These are phyloP conservation scores for Spodoptera littoralis DNA, from an alignment of 2,888 invertebrate species.

Conservation along the genomic window DNA sequence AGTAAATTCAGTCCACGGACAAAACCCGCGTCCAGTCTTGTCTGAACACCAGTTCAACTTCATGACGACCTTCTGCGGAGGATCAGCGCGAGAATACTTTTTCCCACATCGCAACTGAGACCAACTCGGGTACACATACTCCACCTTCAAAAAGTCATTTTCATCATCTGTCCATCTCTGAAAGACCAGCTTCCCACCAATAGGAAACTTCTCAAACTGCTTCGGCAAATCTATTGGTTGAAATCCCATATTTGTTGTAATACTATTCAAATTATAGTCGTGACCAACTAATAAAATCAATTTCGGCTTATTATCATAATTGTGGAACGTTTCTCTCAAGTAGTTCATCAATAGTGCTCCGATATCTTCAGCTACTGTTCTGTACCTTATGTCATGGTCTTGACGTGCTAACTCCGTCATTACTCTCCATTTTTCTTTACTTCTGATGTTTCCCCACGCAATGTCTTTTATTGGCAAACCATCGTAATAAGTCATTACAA, in stretches of 20 bases:
- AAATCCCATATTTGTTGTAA: conserved; percentile 33
- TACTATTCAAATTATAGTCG: conserved; percentile 43
- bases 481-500: conserved; percentile 42
- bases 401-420: conserved; percentile 37
- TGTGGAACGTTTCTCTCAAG: conserved; percentile 34
- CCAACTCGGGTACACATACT: conserved; percentile 45
- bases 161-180: conserved; percentile 45
- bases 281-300: conserved; percentile 46
- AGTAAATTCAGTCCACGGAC: conserved; percentile 44
- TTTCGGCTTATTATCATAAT: conserved; percentile 36
- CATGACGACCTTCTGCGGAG: conserved; percentile 41
- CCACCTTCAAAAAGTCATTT: conserved; percentile 51
- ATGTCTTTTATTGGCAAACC: conserved; percentile 36
- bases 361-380: conserved; percentile 39
- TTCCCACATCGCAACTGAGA: conserved; percentile 36
- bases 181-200: conserved; percentile 51
- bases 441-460: conserved; percentile 44
- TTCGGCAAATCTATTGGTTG: conserved; percentile 29
- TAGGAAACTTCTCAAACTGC: conserved; percentile 46
- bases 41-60: conserved; percentile 35
- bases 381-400: conserved; percentile 38
- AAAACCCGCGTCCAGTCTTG: conserved; percentile 25
- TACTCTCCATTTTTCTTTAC: conserved; percentile 30
- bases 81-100: conserved; percentile 21
- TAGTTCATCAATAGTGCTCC: conserved; percentile 25